phyloP scores from a whole-genome alignment of 2,888 invertebrate genomes.

The Clanis bilineata region DNA sequence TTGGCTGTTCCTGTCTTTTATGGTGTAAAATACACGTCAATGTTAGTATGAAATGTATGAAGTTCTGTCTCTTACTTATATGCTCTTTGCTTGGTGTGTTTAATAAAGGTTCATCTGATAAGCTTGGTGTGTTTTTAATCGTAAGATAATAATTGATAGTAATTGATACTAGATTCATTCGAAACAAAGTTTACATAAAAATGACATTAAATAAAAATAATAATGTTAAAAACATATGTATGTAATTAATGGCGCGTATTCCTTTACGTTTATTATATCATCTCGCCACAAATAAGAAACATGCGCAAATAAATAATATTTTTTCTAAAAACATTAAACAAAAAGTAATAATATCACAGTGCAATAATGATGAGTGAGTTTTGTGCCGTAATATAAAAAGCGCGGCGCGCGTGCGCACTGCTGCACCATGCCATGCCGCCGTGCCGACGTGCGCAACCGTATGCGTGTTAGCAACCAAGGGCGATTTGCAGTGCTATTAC shows the following conservation, averaged over 20 bases:
- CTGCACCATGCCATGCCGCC: neutral
- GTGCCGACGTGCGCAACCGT: neutral
- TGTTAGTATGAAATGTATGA: too few relatives aligned
- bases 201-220: neutral
- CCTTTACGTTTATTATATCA: neutral
- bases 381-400: conserved; percentile 26
- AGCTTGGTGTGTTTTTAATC: too few relatives aligned
- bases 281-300: neutral
- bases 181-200: too few relatives aligned
- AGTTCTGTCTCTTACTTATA: too few relatives aligned
- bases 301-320: conserved; percentile 25
- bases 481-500: too few relatives aligned
- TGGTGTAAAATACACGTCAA: too few relatives aligned
- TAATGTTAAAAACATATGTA: neutral
- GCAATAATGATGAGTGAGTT: conserved; percentile 34
- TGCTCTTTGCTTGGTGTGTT: too few relatives aligned
- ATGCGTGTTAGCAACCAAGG: neutral
- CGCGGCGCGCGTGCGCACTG: neutral
- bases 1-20: too few relatives aligned
- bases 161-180: too few relatives aligned
- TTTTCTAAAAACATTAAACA: conserved; percentile 25
- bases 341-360: conserved; percentile 44
- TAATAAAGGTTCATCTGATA: too few relatives aligned
- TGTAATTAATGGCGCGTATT: neutral
- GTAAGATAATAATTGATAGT: too few relatives aligned